These are phyloP conservation scores for Acropternis orthonyx DNA, from an alignment of 2,797 vertebrate genomes.

Conservation along the genomic window DNA sequence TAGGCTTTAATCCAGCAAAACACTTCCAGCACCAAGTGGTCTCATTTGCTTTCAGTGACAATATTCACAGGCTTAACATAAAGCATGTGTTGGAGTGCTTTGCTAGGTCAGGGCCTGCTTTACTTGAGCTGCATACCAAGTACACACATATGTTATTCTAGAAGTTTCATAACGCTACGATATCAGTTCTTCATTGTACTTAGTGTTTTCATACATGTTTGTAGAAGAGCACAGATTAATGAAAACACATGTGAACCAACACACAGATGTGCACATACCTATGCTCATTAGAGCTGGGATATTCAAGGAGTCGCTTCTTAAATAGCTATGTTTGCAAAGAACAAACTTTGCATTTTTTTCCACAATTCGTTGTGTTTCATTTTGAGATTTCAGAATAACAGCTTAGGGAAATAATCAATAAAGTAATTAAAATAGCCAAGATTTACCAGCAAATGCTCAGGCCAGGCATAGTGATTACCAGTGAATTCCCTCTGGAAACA, in stretches of 20 bases:
- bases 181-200: background rate
- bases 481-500: background rate
- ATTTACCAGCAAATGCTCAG: background rate
- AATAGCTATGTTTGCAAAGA: background rate
- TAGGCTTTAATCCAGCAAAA: constrained; percentile 41
- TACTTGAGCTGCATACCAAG: constrained; percentile 19
- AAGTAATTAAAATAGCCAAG: background rate
- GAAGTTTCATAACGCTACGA: background rate
- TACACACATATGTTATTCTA: background rate
- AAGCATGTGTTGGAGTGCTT: constrained; percentile 44
- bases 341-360: background rate
- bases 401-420: background rate
- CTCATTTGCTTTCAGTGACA: constrained; percentile 56
- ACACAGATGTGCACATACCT: background rate
- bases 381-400: background rate
- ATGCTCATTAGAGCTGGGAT: background rate
- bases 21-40: constrained; percentile 28
- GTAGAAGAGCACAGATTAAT: background rate
- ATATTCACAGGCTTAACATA: constrained; percentile 44
- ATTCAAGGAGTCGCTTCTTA: background rate
- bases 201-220: background rate
- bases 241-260: background rate
- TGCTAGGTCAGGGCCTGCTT: constrained; percentile 19
- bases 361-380: background rate
- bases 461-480: background rate